Percentiles rank a stretch among this genome's conserved stretches.
These are phyloP conservation scores for Euzophera pinguis DNA, from an alignment of 2,888 invertebrate genomes.

Conservation along the genomic window DNA sequence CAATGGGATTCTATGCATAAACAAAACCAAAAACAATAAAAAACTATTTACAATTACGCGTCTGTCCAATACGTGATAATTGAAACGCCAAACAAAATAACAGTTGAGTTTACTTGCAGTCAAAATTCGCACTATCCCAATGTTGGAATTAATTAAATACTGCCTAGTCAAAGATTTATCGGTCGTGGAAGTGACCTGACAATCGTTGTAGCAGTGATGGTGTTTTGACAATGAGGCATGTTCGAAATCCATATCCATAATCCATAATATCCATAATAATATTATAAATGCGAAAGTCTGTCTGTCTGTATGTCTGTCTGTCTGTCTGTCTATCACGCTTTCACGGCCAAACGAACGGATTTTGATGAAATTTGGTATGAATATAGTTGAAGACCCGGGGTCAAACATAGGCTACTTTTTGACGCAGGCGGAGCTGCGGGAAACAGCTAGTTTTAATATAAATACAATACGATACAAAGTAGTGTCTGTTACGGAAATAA, in stretches of 20 bases:
- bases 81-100: slow-evolving; percentile 78
- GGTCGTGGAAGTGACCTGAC: slow-evolving; percentile 30
- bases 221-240: too few species aligned
- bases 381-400: too few species aligned
- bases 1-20: too few species aligned
- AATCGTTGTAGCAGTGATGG: background rate
- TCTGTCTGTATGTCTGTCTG: background rate
- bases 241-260: too few species aligned
- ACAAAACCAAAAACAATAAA: background rate
- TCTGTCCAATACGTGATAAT: slow-evolving; percentile 46
- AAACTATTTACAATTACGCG: background rate
- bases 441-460: too few species aligned
- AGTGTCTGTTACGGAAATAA: too few species aligned
- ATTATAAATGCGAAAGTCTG: background rate
- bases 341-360: background rate
- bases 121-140: slow-evolving; percentile 79
- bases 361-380: too few species aligned
- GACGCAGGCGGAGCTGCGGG: too few species aligned
- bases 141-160: slow-evolving; percentile 78
- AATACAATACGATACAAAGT: too few species aligned
- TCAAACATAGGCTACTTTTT: too few species aligned
- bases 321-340: background rate
- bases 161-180: slow-evolving; percentile 34
- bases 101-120: slow-evolving; percentile 74
- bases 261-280: too few species aligned